Percentiles rank a stretch among this genome's conserved stretches.
Evolutionary conservation across 2,113 vertebrate genomes (phyloP).

Genomic region (Phrynocephalus versicolor): DNA sequence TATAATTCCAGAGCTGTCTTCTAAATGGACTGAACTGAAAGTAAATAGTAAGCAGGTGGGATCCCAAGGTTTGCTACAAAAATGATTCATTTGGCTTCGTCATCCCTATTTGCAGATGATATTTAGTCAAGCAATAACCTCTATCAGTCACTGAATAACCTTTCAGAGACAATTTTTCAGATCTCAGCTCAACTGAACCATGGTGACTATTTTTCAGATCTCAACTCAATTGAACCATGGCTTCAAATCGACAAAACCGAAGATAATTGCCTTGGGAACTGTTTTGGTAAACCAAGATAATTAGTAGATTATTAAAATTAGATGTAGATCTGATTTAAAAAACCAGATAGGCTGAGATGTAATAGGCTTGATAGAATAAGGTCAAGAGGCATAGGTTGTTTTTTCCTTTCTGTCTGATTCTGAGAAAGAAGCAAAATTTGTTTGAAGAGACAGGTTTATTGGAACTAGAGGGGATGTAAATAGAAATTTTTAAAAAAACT

Average conservation of each 20-base stretch:
- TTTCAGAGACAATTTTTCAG: neutral
- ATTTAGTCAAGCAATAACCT: neutral
- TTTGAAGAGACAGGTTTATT: conserved; percentile 2
- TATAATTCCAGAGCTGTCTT: neutral
- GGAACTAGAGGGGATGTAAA: neutral
- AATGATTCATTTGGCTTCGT: neutral
- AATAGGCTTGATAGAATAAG: neutral
- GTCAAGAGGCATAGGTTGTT: neutral
- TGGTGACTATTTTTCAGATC: neutral
- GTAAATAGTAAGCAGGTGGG: neutral
- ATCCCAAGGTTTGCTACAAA: neutral
- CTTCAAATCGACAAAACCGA: neutral
- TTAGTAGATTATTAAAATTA: neutral
- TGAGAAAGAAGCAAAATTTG: neutral
- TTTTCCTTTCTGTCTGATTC: neutral
- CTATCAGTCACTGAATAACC: neutral
- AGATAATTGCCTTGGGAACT: neutral
- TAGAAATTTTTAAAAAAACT: neutral
- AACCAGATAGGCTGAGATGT: neutral
- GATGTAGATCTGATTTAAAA: neutral
- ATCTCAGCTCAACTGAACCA: too few relatives aligned
- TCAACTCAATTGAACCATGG: neutral
- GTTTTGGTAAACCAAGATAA: neutral
- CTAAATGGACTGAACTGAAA: neutral
- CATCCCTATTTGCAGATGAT: neutral